Conservation (phyloP, 30 jellyfish, hydroid and myxozoan genomes). For the Aurelia coerulea region DNA sequence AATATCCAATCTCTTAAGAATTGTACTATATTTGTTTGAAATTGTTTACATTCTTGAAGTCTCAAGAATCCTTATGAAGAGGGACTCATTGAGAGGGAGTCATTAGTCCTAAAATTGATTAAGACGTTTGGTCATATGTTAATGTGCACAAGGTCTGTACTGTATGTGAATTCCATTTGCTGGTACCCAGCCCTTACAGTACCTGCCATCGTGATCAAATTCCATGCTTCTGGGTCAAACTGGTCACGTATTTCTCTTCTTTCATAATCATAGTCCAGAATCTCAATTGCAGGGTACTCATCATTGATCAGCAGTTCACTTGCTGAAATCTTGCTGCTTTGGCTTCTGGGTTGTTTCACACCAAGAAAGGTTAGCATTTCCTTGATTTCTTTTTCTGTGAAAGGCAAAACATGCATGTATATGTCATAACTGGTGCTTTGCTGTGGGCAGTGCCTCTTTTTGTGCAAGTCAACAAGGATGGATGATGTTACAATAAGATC, state of each 20-base stretch:
- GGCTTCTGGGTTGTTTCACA: slow-evolving; percentile 2
- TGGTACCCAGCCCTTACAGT: not conserved
- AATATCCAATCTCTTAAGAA: no score
- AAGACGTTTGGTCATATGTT: no score
- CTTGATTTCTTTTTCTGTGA: not conserved
- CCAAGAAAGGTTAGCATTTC: slow-evolving; percentile 7
- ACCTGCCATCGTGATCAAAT: slow-evolving; percentile 10
- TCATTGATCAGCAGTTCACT: not conserved
- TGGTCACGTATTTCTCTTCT: not conserved
- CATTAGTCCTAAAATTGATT: no score
- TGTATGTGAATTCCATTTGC: not conserved
- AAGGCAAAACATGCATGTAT: not conserved
- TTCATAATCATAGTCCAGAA: slow-evolving; percentile 2
- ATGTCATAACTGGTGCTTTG: not conserved
- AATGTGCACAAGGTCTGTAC: not conserved
- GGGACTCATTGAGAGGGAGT: no score
- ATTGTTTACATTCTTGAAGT: no score
- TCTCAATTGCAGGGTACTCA: not conserved
- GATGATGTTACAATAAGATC: no score
- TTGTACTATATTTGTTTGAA: no score
- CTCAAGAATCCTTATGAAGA: no score
- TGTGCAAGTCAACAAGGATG: no score
- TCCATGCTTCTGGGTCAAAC: slow-evolving; percentile 1
- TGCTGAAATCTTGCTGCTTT: not conserved
- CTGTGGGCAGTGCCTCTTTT: not conserved